A percentile compares a stretch with the other conserved stretches of the same genome.
These are phyloP conservation scores for Acleris emargana DNA, from an alignment of 2,888 invertebrate genomes.

Conservation along the genomic window DNA sequence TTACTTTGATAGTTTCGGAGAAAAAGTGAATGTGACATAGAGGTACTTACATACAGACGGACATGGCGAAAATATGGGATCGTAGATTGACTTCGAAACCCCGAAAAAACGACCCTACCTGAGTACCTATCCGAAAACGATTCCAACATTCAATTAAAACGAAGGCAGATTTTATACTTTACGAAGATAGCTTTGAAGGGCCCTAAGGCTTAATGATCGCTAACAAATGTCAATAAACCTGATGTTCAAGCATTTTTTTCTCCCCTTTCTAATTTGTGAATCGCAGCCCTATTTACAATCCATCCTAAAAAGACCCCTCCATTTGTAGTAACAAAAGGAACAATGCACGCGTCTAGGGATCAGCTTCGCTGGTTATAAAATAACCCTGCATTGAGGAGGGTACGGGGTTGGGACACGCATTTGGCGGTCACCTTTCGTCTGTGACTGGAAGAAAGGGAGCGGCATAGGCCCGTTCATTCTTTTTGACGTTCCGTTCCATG, in stretches of 20 bases:
- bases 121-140: neutral
- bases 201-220: constrained; percentile 78
- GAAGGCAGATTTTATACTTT: constrained; percentile 46
- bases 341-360: constrained; percentile 41
- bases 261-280: constrained; percentile 78
- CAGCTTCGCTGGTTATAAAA: constrained; percentile 52
- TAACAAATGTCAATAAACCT: constrained; percentile 79
- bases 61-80: too few relatives aligned
- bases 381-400: constrained; percentile 72
- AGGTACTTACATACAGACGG: too few relatives aligned
- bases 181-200: constrained; percentile 64
- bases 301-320: constrained; percentile 45
- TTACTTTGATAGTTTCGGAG: too few relatives aligned
- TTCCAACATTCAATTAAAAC: neutral
- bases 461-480: constrained; percentile 51
- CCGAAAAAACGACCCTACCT: too few relatives aligned
- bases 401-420: constrained; percentile 68
- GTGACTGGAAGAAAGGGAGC: constrained; percentile 55
- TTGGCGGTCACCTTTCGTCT: constrained; percentile 59
- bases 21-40: too few relatives aligned
- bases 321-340: constrained; percentile 37
- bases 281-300: constrained; percentile 62
- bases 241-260: constrained; percentile 71
- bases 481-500: constrained; percentile 55
- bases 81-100: too few relatives aligned